Evolutionary conservation across 2,888 invertebrate species (phyloP).

Genomic region (Calameuta pallipes): DNA sequence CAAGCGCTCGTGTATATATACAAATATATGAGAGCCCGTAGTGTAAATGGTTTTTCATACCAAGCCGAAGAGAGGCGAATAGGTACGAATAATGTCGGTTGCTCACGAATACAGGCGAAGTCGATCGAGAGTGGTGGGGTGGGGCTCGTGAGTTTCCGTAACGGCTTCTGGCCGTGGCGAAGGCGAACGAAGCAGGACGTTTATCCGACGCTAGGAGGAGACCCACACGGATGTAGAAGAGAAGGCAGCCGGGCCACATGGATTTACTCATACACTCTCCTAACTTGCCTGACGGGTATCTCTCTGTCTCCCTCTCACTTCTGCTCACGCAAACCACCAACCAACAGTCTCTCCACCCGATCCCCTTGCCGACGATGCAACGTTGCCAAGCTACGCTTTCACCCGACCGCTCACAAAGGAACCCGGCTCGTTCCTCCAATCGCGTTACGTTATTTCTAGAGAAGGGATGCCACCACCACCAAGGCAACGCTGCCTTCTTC

Average conservation of each 20-base stretch:
- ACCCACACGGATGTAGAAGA: constrained; percentile 6
- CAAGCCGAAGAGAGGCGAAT: not conserved
- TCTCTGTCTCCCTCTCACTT: constrained; percentile 21
- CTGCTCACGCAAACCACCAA: constrained; percentile 26
- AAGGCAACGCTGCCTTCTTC: constrained; percentile 57
- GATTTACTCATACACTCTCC: not conserved
- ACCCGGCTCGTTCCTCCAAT: constrained; percentile 55
- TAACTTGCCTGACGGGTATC: constrained; percentile 8
- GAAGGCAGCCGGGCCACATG: constrained; percentile 6
- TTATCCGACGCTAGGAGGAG: not conserved
- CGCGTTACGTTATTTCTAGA: constrained; percentile 32
- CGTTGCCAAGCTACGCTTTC: constrained; percentile 63
- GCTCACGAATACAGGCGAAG: not conserved
- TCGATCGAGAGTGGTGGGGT: not conserved
- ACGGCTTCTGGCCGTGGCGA: not conserved
- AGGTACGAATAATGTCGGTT: not conserved
- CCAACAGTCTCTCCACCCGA: not conserved
- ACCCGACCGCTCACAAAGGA: constrained; percentile 65
- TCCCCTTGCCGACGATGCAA: constrained; percentile 34
- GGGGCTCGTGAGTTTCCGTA: not conserved
- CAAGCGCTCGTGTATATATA: not conserved
- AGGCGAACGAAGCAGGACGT: not conserved
- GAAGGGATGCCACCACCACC: constrained; percentile 53
- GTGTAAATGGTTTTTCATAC: not conserved
- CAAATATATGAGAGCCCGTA: not conserved